Evolutionary conservation across 2,888 invertebrate species (phyloP), one percentile per base, ranked within the genome.

Genomic region (Adineta ricciae): DNA sequence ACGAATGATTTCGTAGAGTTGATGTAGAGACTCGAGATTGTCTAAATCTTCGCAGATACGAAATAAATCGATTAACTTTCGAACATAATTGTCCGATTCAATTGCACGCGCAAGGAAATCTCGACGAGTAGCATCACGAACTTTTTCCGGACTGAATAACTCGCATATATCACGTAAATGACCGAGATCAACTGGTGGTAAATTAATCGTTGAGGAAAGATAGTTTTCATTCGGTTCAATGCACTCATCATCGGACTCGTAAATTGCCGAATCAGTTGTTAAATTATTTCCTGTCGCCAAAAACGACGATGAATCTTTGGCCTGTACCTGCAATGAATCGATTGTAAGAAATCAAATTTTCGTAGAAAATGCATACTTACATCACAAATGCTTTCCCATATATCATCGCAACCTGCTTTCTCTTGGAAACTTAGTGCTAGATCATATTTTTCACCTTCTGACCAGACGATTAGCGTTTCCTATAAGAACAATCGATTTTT

Each of bases 321-420:
- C 98, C 93, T 99, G 99, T 64, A 99, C 96, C 94, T 95, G 90
- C 64, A 90, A 90, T 83, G 41, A 72, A 87, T 86, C 86, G 85
- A 82, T 49, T 49, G 9, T 14, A 83, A n/a, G 38, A 16, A n/a
- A 84, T 38, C 27, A 38, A 27, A n/a, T n/a, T n/a, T n/a, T n/a
- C n/a, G 11, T 46, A 46, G 46, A 11, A 46, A 46, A 46, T 82
- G 32, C 24, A 24, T 84, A 85, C 90, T 90, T 92, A 94, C 95
- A 93, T 96, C 95, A 92, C 99, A 99, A 89, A 99, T 99, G 92
- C 97, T 97, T 90, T 97, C 97, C 99, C 99, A 99, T 89, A 99
- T 97, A 92, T 99, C 99, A 93, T 99, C 98, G 93, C 99, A 99
- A 89, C 99, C 99, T 87, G 95, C 95, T 92, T 98, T 98, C 92